These are phyloP conservation scores for Patella caerulea DNA, from an alignment of 2,888 invertebrate genomes.

Conservation along the genomic window DNA sequence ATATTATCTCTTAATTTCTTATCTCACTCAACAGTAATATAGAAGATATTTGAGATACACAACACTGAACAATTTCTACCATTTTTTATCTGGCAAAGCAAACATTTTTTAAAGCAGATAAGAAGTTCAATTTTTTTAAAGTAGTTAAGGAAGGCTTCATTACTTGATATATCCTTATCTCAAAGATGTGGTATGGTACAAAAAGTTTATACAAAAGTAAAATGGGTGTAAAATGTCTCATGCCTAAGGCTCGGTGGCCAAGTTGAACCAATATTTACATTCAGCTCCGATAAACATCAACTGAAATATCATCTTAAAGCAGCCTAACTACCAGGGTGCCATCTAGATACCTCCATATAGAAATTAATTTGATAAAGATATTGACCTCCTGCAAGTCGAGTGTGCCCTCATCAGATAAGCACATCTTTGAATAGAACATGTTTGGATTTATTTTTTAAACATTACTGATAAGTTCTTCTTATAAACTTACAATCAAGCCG, in stretches of 20 bases:
- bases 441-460: not conserved
- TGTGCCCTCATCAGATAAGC: not conserved
- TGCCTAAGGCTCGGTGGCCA: not conserved
- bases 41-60: no score
- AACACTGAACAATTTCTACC: no score
- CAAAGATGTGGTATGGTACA: no score
- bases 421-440: not conserved
- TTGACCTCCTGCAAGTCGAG: not conserved
- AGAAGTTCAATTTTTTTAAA: no score
- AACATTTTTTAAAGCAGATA: no score
- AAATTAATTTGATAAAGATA: not conserved
- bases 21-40: no score
- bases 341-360: not conserved
- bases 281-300: not conserved
- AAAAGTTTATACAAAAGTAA: no score
- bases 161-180: no score
- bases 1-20: no score
- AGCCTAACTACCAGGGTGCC: not conserved
- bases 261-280: slow-evolving; percentile 6
- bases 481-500: no score
- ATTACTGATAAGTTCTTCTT: not conserved
- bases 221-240: not conserved
- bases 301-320: slow-evolving; percentile 3
- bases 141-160: no score
- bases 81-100: no score